Evolutionary conservation across 2,888 invertebrate genomes (phyloP), one percentile per base, ranked within the genome.

Genomic region (Mermis nigrescens): DNA sequence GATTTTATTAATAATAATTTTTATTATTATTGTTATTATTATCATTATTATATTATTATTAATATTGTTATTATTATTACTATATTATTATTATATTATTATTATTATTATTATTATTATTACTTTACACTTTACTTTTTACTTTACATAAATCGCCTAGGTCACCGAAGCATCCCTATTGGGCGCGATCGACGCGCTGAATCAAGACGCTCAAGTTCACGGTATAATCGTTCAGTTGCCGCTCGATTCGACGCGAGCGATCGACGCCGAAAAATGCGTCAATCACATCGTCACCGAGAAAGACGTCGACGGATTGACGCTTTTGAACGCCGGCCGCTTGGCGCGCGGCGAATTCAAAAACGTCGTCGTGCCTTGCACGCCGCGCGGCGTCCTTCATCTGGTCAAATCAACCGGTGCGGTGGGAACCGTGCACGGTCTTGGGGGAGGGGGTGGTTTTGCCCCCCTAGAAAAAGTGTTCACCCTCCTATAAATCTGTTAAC

Each of bases 291-390:
- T 82, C 0, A 84, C 90, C 0, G 80, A 80, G 53, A 61, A 58
- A 64, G 71, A 71, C 55, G 72, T 71, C 22, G 71, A 71, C 58
- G 71, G 71, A 1, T 62, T 71, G 46, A 70, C 70, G n/a, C n/a
- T n/a, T n/a, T n/a, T n/a, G n/a, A 99, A 95, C 75, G 91, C 94
- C 70, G 98, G 95, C 1, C 82, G 84, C 63, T 80, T 89, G 2
- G 84, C 91, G 0, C 82, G 88, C 60, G 92, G 92, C 1, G 89
- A 94, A 71, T 77, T 91, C 67, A 71, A 74, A 15, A 67, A 67
- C 29, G 78, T 80, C 1, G 91, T 94, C 72, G 74, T 94, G 56
- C 94, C 98, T 0, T 99, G 98, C 74, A 99, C 98, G 0, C 94
- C 98, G 0, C 84, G 85, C 64, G 98, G 95, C 1, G 89, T 89